Base-by-base conservation (phyloP, 2,113 vertebrate genomes). In the Pimephales promelas region DNA sequence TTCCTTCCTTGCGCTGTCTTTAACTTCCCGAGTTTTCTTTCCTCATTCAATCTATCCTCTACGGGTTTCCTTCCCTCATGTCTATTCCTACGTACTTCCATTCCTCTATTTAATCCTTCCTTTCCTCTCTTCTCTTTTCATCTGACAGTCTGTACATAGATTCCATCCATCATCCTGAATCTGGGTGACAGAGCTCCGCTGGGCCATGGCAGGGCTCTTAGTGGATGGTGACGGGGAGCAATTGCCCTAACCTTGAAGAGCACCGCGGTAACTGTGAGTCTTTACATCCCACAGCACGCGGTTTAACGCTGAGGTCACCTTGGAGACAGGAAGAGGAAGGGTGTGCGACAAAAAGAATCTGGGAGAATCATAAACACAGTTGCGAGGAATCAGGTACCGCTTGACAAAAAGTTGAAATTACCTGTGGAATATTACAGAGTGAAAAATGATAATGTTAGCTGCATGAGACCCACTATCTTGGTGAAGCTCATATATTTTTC, bases 131-230 rank as follows among this genome's bases (percentile, higher is more conserved):
- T 45, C 43, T 66, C 20, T 40, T 70, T 49, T 73, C 57, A 22
- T 45, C 54, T 20, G 64, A 70, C 64, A 66, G 43, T 54, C 26
- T 78, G 72, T 56, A 40, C 80, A 76, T 74, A 70, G 84, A 56
- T 86, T 79, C 78, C 87, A 85, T 89, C 87, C 83, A 87, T 89
- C 86, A 87, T 72, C 56, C 70, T 86, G 87, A 89, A 86, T 81
- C 83, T 24, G 68, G 61, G 75, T 74, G 88, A 86, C 88, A 57
- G 82, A n/a, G 54, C 64, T 77, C 40, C 3, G 40, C 81, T 92
- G 87, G 88, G 90, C 52, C 31, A 87, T 92, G 90, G 90, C 90
- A 91, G 87, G 61, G 78, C 61, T 87, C 85, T 91, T 92, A 92
- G 92, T 88, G 85, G 89, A 86, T 88, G 90, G 89, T 91, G 91